phyloP scores from a whole-genome alignment of 2,888 invertebrate genomes.

The Polymixis flavicincta region DNA sequence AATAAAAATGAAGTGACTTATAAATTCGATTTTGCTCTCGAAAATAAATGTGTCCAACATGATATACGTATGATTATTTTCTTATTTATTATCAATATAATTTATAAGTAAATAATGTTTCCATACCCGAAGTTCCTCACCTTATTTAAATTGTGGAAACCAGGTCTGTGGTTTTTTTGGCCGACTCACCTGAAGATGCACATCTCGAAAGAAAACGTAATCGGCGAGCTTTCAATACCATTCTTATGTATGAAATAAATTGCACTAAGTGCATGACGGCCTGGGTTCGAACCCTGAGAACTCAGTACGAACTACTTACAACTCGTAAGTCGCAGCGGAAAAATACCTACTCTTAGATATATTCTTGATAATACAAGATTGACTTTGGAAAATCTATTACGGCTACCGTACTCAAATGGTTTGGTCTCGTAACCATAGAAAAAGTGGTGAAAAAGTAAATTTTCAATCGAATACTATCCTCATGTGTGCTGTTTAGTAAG shows the following conservation, averaged over 20 bases:
- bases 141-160: background rate
- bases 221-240: background rate
- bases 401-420: background rate
- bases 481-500: background rate
- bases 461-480: background rate
- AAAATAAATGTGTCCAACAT: conserved; percentile 74
- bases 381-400: background rate
- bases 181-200: background rate
- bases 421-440: background rate
- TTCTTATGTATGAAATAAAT: background rate
- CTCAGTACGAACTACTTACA: background rate
- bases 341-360: background rate
- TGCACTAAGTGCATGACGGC: background rate
- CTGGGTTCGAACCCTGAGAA: background rate
- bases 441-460: background rate
- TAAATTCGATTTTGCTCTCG: conserved; percentile 82
- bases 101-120: conserved; percentile 61
- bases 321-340: background rate
- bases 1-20: conserved; percentile 89
- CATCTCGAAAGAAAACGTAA: background rate
- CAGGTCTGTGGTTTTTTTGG: background rate
- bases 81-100: conserved; percentile 57
- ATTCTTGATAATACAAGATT: background rate
- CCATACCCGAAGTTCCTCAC: conserved; percentile 13
- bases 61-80: conserved; percentile 47